phyloP scores from a whole-genome alignment of 92 coral and sea anemone genomes.

The Phenganax marumi region DNA sequence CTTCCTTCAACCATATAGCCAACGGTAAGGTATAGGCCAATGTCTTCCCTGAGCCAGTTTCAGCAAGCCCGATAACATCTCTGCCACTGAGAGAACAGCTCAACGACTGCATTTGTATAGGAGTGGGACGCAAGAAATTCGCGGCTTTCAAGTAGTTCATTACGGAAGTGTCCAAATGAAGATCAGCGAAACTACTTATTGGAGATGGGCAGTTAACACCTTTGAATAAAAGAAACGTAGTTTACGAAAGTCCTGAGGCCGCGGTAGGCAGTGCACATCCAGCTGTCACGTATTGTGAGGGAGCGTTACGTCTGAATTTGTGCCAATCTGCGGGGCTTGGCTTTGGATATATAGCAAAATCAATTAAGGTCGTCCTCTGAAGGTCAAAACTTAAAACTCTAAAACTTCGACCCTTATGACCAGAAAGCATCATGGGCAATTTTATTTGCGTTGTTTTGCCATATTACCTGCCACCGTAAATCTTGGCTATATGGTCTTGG shows the following conservation, averaged over 20 bases:
- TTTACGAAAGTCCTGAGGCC: background rate
- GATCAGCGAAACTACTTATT: conserved; percentile 67
- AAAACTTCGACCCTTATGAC: too few relatives aligned
- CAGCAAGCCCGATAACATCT: conserved; percentile 96
- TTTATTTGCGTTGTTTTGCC: too few relatives aligned
- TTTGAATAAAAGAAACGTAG: background rate
- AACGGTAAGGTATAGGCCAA: conserved; percentile 86
- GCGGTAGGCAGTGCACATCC: too few relatives aligned
- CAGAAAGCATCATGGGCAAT: too few relatives aligned
- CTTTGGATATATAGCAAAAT: too few relatives aligned
- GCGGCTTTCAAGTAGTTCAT: conserved; percentile 61
- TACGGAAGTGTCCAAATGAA: conserved; percentile 65
- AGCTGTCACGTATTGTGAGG: too few relatives aligned
- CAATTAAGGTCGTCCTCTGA: too few relatives aligned
- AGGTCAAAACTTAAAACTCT: too few relatives aligned
- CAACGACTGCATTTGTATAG: conserved; percentile 92
- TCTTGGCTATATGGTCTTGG: too few relatives aligned
- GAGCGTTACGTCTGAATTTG: too few relatives aligned
- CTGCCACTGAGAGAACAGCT: conserved; percentile 97
- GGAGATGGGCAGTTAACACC: conserved; percentile 76
- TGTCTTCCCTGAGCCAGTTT: conserved; percentile 96
- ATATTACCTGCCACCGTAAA: too few relatives aligned
- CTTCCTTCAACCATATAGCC: conserved; percentile 71
- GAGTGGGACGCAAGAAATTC: conserved; percentile 67
- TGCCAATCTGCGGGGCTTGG: too few relatives aligned